These are phyloP conservation scores for Keiferia lycopersicella DNA, from an alignment of 2,888 invertebrate species.

Conservation along the genomic window DNA sequence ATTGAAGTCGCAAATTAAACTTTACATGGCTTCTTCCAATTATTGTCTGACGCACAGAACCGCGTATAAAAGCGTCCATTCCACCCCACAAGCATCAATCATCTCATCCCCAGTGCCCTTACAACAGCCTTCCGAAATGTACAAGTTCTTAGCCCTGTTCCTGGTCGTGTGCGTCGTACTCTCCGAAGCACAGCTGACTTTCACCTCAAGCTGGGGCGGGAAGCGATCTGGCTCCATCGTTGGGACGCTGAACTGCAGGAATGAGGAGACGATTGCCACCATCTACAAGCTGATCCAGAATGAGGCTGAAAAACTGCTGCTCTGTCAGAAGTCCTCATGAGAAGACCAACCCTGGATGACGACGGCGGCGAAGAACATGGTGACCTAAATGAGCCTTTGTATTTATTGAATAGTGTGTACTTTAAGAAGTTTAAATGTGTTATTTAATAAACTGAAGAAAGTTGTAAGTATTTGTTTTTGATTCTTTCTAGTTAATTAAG, in stretches of 20 bases:
- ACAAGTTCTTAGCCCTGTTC: conserved; percentile 1
- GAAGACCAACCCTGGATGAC: background rate
- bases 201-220: conserved; percentile 19
- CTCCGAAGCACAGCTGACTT: conserved; percentile 17
- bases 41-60: background rate
- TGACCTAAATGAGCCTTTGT: background rate
- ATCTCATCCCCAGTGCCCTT: background rate
- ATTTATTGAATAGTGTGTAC: background rate
- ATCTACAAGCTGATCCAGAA: conserved; percentile 10
- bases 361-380: background rate
- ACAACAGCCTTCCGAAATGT: conserved; percentile 16
- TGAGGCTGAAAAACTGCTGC: conserved; percentile 15
- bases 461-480: conserved; percentile 6
- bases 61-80: background rate
- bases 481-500: background rate
- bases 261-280: conserved; percentile 9
- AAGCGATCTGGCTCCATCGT: conserved; percentile 13
- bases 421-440: background rate
- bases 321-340: conserved; percentile 17
- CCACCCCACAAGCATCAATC: background rate
- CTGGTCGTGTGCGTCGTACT: conserved; percentile 10
- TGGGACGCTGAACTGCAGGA: conserved; percentile 15
- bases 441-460: background rate
- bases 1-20: conserved; percentile 13
- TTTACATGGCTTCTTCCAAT: conserved; percentile 12